A percentile compares a stretch with the other conserved stretches of the same genome.
Evolutionary conservation across 2,797 vertebrate genomes (phyloP).

Genomic region (Erithacus rubecula): DNA sequence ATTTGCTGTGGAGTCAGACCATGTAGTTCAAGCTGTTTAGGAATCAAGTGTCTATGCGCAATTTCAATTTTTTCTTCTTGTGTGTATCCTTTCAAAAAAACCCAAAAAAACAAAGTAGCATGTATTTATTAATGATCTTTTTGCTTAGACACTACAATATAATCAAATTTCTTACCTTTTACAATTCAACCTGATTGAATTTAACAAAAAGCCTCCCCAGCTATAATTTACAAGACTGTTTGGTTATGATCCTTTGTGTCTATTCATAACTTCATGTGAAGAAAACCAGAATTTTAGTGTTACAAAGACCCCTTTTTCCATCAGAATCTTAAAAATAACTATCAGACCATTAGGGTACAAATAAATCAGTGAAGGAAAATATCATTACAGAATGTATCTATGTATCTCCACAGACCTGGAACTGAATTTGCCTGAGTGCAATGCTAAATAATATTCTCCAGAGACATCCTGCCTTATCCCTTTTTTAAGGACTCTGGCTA

Average conservation of each 20-base stretch:
- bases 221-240: neutral
- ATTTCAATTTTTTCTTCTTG: constrained; percentile 98
- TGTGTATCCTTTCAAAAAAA: constrained; percentile 86
- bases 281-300: neutral
- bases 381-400: neutral
- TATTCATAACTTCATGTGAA: neutral
- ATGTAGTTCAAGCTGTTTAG: constrained; percentile 93
- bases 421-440: neutral
- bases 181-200: neutral
- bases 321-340: neutral
- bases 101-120: neutral
- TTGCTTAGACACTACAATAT: neutral
- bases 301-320: neutral
- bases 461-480: neutral
- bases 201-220: neutral
- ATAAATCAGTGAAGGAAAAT: neutral
- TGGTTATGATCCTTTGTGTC: neutral
- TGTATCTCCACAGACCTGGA: neutral
- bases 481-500: neutral
- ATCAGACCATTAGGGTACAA: neutral
- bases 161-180: neutral
- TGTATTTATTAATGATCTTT: neutral
- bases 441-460: neutral
- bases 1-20: constrained; percentile 92
- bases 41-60: constrained; percentile 94